Base-by-base conservation (phyloP, 2,888 invertebrate genomes). In the Chrysomela aeneicollis region DNA sequence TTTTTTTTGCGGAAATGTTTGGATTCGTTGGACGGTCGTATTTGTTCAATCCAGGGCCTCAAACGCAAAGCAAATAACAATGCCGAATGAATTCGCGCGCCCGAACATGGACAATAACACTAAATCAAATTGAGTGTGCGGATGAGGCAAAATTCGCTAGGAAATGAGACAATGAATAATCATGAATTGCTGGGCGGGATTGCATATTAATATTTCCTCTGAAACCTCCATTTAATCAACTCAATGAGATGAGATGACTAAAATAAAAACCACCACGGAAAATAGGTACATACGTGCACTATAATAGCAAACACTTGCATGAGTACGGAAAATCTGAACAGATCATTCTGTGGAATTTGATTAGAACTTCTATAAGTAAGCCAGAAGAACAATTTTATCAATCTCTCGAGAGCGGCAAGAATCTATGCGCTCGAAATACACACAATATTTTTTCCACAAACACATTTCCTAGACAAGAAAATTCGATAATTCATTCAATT, bases 121-220 rank as follows among this genome's bases (percentile, higher is more conserved):
- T 71, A 68, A 71, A 71, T 71, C 70, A 71, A 68, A 67, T 66
- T 61, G 66, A 67, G 64, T 67, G 63, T 63, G 65, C 64, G 62
- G 46, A 67, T 61, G 67, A 58, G 55, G 53, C 66, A 61, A 51
- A 64, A 64, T 64, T 62, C 57, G 64, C 50, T 62, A 62, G 66
- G 66, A 66, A 63, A 62, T 64, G 64, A 60, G 61, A 60, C 63
- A 62, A 64, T 66, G 68, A 64, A 66, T 68, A 68, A 66, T 64
- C 60, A 64, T 64, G 64, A 64, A 55, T 64, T 51, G 35, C 46
- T 51, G 42, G 37, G 57, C 60, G 60, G 60, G 60, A 64, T 64
- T 64, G 64, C 35, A 64, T 64, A 60, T 64, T 64, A 64, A 64
- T 64, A 64, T 60, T 60, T 55, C 22, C 37, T 42, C 15, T 6